A percentile compares a stretch with the other conserved stretches of the same genome.
Conservation (phyloP, 2,888 invertebrate species). For the Gastrophysa polygoni region DNA sequence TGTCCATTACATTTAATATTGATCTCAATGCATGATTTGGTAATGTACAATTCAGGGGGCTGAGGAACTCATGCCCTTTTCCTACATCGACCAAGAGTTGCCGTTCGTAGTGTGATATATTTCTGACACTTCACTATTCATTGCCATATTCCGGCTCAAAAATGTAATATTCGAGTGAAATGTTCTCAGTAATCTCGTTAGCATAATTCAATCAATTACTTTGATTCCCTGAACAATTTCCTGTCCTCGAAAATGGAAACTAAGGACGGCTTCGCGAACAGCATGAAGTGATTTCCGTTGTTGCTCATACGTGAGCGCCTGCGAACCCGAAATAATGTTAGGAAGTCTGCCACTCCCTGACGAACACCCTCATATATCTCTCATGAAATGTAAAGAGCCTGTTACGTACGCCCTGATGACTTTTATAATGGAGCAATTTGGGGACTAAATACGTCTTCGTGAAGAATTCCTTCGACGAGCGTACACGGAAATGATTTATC, state of each 20-base stretch:
- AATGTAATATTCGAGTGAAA: too few species aligned
- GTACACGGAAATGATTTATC: too few species aligned
- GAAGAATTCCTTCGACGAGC: background rate
- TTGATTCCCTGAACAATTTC: background rate
- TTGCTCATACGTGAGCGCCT: conserved; percentile 6
- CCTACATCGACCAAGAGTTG: too few species aligned
- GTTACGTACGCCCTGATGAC: conserved; percentile 49
- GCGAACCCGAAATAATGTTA: conserved; percentile 39
- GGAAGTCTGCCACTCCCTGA: conserved; percentile 38
- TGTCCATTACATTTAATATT: too few species aligned
- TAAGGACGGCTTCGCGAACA: background rate
- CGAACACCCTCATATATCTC: conserved; percentile 32
- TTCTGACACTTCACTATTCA: too few species aligned
- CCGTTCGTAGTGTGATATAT: too few species aligned
- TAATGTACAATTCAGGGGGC: too few species aligned
- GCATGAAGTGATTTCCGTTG: background rate
- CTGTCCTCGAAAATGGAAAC: background rate
- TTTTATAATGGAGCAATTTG: conserved; percentile 51
- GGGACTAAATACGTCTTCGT: conserved; percentile 5
- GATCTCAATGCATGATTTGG: too few species aligned
- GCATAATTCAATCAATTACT: background rate
- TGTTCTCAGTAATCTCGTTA: too few species aligned
- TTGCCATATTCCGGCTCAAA: too few species aligned
- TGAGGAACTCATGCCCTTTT: too few species aligned
- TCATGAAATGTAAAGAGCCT: conserved; percentile 45